Conservation (phyloP, 2,888 invertebrate species). For the Lucinisca nassula region DNA sequence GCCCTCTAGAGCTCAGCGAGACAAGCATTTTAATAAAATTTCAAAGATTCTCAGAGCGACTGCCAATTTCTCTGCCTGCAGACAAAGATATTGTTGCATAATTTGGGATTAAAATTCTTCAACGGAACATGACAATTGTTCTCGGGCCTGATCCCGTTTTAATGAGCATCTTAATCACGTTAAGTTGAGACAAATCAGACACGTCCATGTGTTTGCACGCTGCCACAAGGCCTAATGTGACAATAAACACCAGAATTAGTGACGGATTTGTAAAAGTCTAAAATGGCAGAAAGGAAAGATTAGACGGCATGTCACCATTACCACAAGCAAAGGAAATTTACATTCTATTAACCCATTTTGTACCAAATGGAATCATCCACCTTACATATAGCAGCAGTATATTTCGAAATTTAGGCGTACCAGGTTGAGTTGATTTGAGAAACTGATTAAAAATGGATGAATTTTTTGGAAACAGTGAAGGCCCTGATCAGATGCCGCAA, state of each 20-base stretch:
- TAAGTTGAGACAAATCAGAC: neutral
- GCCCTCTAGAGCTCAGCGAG: neutral
- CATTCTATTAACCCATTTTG: too few relatives aligned
- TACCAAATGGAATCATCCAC: too few relatives aligned
- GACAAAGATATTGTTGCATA: neutral
- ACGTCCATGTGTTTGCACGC: neutral
- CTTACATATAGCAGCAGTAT: too few relatives aligned
- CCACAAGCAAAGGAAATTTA: neutral
- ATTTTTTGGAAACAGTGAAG: too few relatives aligned
- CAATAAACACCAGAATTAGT: neutral
- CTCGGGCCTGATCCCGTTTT: neutral
- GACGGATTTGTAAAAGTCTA: neutral
- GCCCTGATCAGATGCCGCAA: too few relatives aligned
- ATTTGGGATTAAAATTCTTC: neutral
- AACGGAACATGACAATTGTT: neutral
- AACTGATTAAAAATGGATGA: too few relatives aligned
- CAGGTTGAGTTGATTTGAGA: too few relatives aligned
- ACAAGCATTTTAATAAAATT: neutral
- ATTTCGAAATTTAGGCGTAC: too few relatives aligned
- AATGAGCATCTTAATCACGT: neutral
- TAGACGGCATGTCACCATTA: neutral
- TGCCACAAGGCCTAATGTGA: neutral
- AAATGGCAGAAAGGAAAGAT: neutral
- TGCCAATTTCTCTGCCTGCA: neutral
- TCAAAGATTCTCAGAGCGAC: neutral